Base-by-base conservation (phyloP, 1,140 invertebrate genomes). In the Micrasema longulum region DNA sequence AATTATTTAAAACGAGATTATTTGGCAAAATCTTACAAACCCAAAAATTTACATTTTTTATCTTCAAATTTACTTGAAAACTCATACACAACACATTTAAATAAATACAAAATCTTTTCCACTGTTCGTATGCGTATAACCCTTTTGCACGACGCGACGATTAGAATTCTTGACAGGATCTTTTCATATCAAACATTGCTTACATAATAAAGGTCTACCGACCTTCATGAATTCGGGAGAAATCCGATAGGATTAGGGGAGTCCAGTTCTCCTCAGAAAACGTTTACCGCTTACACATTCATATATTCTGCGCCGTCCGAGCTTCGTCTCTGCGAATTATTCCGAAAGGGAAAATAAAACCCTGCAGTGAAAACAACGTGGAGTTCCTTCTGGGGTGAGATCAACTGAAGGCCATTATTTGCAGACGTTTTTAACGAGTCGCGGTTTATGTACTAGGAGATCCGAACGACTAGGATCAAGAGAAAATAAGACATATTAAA, bases 161-260 rank as follows among this genome's bases (percentile, higher is more conserved):
- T 60, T 38, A 60, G 14, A 41, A 60, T 60, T 41, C 55, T 38
- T 38, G 55, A 38, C 55, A 60, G 55, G 14, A 36, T 36, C 35
- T 60, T 60, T 60, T 38, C 55, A 60, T 60, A 60, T 60, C 55
- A 38, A 53, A 53, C 35, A 38, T 38, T 60, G 31, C 55, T 38
- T 60, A 60, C 31, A 60, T 12, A 38, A 60, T 9, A 31, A 60
- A 60, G 35, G 35, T 38, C 50, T 3, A 7, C 23, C 12, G 14
- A 12, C 11, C 50, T 26, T 10, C 50, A 31, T 38, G 31, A 38
- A 35, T 38, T 31, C 26, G 26, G 26, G 2, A 31, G 26, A 31
- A 31, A 31, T 31, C 7, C 26, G n/a, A n/a, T n/a, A n/a, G n/a
- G n/a, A n/a, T n/a, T n/a, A n/a, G n/a, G n/a, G n/a, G n/a, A n/a